Percentiles rank a stretch among this genome's conserved stretches.
phyloP scores from a whole-genome alignment of 2,113 vertebrate genomes.

The Aramus guarauna region DNA sequence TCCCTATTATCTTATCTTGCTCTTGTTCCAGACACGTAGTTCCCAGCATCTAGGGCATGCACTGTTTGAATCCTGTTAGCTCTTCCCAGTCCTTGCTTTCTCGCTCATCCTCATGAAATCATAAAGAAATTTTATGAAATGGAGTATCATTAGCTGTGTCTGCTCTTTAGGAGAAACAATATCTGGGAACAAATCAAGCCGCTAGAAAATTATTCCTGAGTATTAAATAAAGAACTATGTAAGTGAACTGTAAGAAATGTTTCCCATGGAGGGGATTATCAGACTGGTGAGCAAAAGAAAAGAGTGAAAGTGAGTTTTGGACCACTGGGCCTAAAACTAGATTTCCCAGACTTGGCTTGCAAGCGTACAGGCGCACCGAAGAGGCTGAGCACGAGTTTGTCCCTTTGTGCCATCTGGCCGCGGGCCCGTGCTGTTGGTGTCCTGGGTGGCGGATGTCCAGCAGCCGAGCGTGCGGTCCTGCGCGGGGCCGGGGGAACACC shows the following conservation, averaged over 20 bases:
- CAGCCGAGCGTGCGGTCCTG: accelerated
- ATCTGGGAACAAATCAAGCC: background rate
- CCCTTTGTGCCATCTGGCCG: accelerated
- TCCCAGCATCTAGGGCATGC: no score
- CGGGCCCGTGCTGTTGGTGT: accelerated
- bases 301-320: background rate
- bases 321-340: background rate
- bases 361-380: background rate
- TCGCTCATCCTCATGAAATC: no score
- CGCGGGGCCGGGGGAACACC: background rate
- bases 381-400: background rate
- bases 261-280: background rate
- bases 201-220: background rate
- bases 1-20: no score
- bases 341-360: background rate
- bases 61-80: no score
- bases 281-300: background rate
- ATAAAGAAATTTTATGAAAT: background rate
- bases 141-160: background rate
- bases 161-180: background rate
- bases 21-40: no score
- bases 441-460: background rate
- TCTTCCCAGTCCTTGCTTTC: no score
- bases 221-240: background rate
- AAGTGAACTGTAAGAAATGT: background rate